Evolutionary conservation across 2,797 vertebrate genomes (phyloP).

Genomic region (Dipus sagitta): DNA sequence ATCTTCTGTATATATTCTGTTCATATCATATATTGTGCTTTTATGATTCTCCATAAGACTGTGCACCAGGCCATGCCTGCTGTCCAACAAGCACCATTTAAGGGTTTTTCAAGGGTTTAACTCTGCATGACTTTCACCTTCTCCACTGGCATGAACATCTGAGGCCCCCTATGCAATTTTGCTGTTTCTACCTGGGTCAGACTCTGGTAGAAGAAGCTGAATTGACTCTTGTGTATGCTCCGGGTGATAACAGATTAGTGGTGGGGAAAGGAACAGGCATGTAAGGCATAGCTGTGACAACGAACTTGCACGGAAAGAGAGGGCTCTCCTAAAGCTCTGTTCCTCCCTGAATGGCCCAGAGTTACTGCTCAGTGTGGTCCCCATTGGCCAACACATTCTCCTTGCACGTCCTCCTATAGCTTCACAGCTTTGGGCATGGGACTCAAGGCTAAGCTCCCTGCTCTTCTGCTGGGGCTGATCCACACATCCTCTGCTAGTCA

Average conservation of each 20-base stretch:
- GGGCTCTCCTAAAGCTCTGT: not conserved
- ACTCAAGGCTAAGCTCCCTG: not conserved
- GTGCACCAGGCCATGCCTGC: not conserved
- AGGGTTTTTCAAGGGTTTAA: slow-evolving; percentile 2
- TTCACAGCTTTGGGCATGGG: not conserved
- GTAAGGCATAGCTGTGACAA: rapidly evolving
- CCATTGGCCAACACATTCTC: not conserved
- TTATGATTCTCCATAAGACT: not conserved
- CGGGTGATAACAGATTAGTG: not conserved
- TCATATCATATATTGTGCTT: not conserved
- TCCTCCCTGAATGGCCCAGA: not conserved
- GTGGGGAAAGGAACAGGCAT: not conserved
- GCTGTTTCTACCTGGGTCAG: not conserved
- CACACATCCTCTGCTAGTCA: rapidly evolving
- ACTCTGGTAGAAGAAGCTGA: not conserved
- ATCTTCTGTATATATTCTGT: not conserved
- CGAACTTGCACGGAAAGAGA: not conserved
- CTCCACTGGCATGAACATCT: not conserved
- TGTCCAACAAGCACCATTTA: not conserved
- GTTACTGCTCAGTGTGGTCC: not conserved
- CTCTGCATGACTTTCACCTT: not conserved
- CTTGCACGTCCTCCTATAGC: not conserved
- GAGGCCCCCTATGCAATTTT: not conserved
- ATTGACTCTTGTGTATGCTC: not conserved
- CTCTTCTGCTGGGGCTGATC: not conserved